phyloP scores from a whole-genome alignment of 2,888 invertebrate genomes.

The Anoncus sp. region DNA sequence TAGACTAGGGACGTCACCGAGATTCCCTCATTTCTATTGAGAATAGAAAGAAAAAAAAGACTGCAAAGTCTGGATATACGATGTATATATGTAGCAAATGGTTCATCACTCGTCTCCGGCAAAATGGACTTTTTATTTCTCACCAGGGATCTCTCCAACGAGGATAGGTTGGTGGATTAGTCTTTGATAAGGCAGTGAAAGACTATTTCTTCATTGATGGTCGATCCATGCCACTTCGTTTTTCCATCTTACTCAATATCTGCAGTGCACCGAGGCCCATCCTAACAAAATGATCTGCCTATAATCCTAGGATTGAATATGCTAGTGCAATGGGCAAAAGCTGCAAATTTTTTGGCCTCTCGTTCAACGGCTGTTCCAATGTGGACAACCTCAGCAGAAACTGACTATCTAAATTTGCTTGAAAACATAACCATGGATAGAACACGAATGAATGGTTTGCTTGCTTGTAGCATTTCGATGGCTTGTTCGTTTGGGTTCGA shows the following conservation, averaged over 20 bases:
- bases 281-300: neutral
- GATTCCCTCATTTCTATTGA: conserved; percentile 25
- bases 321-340: conserved; percentile 1
- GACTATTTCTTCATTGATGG: neutral
- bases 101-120: conserved; percentile 9
- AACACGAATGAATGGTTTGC: neutral
- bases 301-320: neutral
- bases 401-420: conserved; percentile 12
- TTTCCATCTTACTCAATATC: neutral
- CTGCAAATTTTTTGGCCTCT: neutral
- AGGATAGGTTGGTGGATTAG: conserved; percentile 7
- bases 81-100: neutral
- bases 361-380: conserved; percentile 22
- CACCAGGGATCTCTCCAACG: conserved; percentile 19
- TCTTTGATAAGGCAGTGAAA: conserved; percentile 39
- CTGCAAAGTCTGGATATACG: neutral
- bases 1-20: conserved; percentile 4
- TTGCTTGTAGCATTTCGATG: neutral
- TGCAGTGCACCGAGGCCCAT: neutral
- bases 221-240: conserved; percentile 1
- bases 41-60: conserved; percentile 13
- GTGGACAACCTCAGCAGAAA: conserved; percentile 27
- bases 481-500: conserved; percentile 2
- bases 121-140: conserved; percentile 36
- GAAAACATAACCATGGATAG: neutral